Evolutionary conservation across 2,888 invertebrate genomes (phyloP).

Genomic region (Pollenia amentaria): DNA sequence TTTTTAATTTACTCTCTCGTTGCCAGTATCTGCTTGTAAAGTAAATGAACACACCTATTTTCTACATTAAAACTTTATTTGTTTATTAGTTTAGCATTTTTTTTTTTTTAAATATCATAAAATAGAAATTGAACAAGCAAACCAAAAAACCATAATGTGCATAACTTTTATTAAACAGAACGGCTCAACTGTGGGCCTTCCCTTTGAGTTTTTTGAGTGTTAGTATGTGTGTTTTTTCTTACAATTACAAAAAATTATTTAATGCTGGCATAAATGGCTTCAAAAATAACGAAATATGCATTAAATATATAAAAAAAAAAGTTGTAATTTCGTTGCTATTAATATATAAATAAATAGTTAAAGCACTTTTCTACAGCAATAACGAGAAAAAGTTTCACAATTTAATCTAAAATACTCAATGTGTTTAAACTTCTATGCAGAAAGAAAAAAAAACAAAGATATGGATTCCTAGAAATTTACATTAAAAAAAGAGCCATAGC

Average conservation of each 20-base stretch:
- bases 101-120: too few relatives aligned
- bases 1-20: too few relatives aligned
- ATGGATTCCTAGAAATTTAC: neutral
- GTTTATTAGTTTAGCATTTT: too few relatives aligned
- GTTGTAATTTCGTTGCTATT: conserved; percentile 22
- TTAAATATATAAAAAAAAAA: conserved; percentile 28
- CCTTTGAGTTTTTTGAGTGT: neutral
- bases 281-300: conserved; percentile 21
- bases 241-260: conserved; percentile 19
- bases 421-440: conserved; percentile 12
- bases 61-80: too few relatives aligned
- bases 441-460: neutral
- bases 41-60: too few relatives aligned
- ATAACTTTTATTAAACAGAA: neutral
- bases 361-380: conserved; percentile 39
- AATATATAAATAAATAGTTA: conserved; percentile 48
- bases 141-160: neutral
- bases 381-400: conserved; percentile 36
- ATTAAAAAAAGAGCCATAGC: neutral
- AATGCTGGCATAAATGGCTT: conserved; percentile 20
- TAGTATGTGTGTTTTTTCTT: neutral
- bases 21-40: too few relatives aligned
- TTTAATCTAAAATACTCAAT: conserved; percentile 61
- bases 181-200: conserved; percentile 22
- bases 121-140: too few relatives aligned